These are phyloP conservation scores for Spondyliosoma cantharus DNA, from an alignment of 2,797 vertebrate genomes.

Conservation along the genomic window DNA sequence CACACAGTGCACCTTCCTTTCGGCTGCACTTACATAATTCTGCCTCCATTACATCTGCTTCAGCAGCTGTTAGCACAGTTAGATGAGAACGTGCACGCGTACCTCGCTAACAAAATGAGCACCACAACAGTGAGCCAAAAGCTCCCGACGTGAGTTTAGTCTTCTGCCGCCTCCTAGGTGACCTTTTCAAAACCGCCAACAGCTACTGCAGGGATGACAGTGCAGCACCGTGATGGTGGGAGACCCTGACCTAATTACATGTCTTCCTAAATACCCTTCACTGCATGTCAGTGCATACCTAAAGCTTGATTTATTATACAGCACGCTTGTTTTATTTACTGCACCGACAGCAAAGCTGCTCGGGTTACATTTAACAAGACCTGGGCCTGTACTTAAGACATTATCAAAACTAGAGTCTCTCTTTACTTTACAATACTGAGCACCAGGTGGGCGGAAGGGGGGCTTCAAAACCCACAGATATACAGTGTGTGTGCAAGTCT, in stretches of 20 bases:
- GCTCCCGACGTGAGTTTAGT: not conserved
- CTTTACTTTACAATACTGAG: not conserved
- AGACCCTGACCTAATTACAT: slow-evolving; percentile 45
- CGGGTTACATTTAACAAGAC: not conserved
- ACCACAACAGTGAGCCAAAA: not conserved
- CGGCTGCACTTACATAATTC: slow-evolving; percentile 38
- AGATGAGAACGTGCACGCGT: not conserved
- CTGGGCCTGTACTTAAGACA: not conserved
- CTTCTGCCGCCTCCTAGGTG: slow-evolving; percentile 13
- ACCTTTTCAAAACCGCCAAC: slow-evolving; percentile 24
- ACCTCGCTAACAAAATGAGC: slow-evolving; percentile 1
- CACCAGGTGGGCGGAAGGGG: not conserved
- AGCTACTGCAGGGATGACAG: slow-evolving; percentile 19
- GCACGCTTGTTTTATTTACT: not conserved
- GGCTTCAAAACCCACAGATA: not conserved
- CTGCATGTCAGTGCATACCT: not conserved
- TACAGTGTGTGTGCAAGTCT: not conserved
- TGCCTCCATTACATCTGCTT: slow-evolving; percentile 33
- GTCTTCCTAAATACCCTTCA: not conserved
- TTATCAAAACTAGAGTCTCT: too few species aligned
- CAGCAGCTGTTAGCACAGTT: slow-evolving; percentile 38
- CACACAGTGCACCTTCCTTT: slow-evolving; percentile 31
- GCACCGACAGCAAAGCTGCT: not conserved
- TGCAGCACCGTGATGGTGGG: slow-evolving; percentile 18
- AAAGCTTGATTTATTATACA: not conserved